Evolutionary conservation across 2,113 vertebrate species (phyloP).

Genomic region (Parotia lawesii): DNA sequence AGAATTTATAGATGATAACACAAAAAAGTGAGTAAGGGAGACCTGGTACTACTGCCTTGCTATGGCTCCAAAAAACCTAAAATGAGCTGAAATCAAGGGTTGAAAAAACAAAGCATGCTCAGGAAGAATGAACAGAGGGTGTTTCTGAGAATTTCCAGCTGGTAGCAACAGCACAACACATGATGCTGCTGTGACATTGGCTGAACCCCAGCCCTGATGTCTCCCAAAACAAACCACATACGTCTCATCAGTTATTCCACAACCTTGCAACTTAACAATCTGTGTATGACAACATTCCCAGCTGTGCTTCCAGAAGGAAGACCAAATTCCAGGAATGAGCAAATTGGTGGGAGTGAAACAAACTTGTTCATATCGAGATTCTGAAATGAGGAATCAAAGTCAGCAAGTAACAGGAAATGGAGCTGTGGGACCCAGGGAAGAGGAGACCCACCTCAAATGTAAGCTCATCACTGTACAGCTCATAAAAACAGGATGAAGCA

Average conservation of each 20-base stretch:
- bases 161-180: not conserved
- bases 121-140: not conserved
- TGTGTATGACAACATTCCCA: constrained; percentile 6
- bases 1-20: not conserved
- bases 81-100: not conserved
- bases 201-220: not conserved
- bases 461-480: not conserved
- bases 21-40: not conserved
- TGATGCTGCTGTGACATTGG: constrained; percentile 2
- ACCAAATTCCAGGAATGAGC: not conserved
- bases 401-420: not conserved
- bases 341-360: not conserved
- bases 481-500: not conserved
- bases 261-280: not conserved
- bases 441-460: not conserved
- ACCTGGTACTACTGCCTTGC: not conserved
- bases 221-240: constrained; percentile 17
- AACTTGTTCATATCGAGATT: not conserved
- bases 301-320: not conserved
- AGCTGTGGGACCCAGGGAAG: not conserved
- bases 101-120: not conserved
- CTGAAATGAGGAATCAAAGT: not conserved
- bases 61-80: not conserved
- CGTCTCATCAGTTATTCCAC: constrained; percentile 11
- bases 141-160: constrained; percentile 37